Base-by-base conservation (phyloP, 2,888 invertebrate genomes). In the Tiliacea citrago region DNA sequence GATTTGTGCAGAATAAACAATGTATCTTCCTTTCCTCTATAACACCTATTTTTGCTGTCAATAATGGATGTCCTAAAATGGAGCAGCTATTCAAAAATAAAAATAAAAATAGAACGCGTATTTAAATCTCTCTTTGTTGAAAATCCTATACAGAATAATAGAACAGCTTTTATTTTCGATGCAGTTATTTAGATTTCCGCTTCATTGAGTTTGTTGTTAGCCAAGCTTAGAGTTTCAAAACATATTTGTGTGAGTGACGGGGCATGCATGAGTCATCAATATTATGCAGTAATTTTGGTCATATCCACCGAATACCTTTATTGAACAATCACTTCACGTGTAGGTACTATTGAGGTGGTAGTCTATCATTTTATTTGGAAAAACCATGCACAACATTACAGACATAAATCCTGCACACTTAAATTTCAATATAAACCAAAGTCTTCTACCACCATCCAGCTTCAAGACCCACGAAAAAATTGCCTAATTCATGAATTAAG, bases 171-270 rank as follows among this genome's bases (percentile, higher is more conserved):
- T 63, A 39, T 55, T 62, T 45, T 57, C n/a, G 3, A 42, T 57
- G 29, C 49, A 42, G n/a, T 75, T 51, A 45, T 75, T 66, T 51
- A 24, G n/a, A 45, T 51, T 45, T 65, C 1, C 18, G 29, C 13
- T 74, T 45, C 16, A 75, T 42, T 61, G 21, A 47, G 29, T 61
- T 45, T 73, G 47, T 47, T 47, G 24, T 18, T 21, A 47, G 9
- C 21, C 1, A 39, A 55, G 39, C 21, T 4, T 61, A 47, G 21
- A 16, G 18, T 53, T 73, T 42, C 2, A 72, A 45, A 58, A 69
- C 7, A 8, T 24, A 39, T 49, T 55, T 72, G 16, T 72, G 16
- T 49, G 24, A 57, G 53, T 16, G 12, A 49, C 57, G 24, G 55
- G 35, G 2, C 4, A 55, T 24, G 24, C 24, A 24, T 6, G 24